These are phyloP conservation scores for Gonatopus flavifemur DNA, from an alignment of 1,140 invertebrate species.

Conservation along the genomic window DNA sequence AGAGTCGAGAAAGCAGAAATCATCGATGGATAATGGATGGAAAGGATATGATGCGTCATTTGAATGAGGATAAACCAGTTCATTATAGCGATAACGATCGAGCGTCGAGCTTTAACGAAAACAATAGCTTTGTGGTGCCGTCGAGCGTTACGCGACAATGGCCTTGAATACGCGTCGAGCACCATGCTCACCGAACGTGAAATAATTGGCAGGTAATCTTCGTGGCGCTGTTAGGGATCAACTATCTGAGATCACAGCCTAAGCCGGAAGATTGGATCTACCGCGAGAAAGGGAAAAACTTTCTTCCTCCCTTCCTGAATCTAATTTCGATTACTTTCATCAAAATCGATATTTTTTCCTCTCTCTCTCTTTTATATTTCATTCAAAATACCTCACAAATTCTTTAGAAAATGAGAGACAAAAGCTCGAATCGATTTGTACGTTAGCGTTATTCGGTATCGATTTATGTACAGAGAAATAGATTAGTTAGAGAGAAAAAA, in stretches of 20 bases:
- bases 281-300: too few species aligned
- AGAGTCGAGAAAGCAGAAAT: conserved; percentile 10
- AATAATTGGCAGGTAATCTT: conserved; percentile 49
- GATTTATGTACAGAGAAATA: too few species aligned
- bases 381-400: too few species aligned
- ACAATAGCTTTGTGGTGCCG: conserved; percentile 48
- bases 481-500: too few species aligned
- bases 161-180: conserved; percentile 41
- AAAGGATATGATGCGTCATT: conserved; percentile 14
- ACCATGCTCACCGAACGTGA: conserved; percentile 20
- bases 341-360: too few species aligned
- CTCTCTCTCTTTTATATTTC: too few species aligned
- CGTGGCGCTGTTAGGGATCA: conserved; percentile 10
- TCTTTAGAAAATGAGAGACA: too few species aligned
- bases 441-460: too few species aligned
- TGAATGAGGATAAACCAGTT: conserved; percentile 42
- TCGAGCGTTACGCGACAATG: conserved; percentile 49
- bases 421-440: too few species aligned
- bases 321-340: too few species aligned
- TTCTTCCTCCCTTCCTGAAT: too few species aligned
- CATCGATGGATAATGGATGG: neutral
- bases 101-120: conserved; percentile 37
- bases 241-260: neutral
- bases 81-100: conserved; percentile 48
- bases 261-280: neutral